A percentile compares a stretch with the other conserved stretches of the same genome.
Evolutionary conservation across 2,797 vertebrate species (phyloP).

Genomic region (Clamator glandarius): DNA sequence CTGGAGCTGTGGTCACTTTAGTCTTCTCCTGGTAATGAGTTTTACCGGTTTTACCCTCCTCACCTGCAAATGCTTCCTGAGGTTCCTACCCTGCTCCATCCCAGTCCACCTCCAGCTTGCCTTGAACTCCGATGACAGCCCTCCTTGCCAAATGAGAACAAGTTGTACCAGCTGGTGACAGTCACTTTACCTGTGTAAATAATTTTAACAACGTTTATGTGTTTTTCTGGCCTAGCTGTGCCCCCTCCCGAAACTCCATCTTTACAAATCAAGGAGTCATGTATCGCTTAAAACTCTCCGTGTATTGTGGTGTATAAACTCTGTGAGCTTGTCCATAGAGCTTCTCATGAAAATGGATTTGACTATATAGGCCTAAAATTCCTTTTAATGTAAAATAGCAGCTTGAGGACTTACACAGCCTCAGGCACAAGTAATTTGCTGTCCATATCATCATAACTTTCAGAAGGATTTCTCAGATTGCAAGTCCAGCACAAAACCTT

Average conservation of each 20-base stretch:
- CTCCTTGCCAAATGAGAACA: not conserved
- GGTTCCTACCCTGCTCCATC: not conserved
- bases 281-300: not conserved
- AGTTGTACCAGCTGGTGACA: not conserved
- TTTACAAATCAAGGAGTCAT: not conserved
- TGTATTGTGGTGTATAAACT: not conserved
- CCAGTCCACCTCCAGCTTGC: not conserved
- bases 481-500: not conserved
- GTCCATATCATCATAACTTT: not conserved
- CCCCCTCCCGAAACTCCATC: not conserved
- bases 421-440: not conserved
- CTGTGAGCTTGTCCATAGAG: not conserved
- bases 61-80: not conserved
- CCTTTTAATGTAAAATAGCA: not conserved
- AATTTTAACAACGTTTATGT: not conserved
- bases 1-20: not conserved
- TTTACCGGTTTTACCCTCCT: not conserved
- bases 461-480: not conserved
- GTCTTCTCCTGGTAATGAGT: not conserved
- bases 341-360: not conserved
- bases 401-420: no score
- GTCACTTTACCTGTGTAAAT: not conserved
- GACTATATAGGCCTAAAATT: not conserved
- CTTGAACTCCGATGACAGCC: not conserved
- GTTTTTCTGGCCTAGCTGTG: not conserved